phyloP scores from a whole-genome alignment of 2,888 invertebrate species.

The Ptychoptera contaminata region DNA sequence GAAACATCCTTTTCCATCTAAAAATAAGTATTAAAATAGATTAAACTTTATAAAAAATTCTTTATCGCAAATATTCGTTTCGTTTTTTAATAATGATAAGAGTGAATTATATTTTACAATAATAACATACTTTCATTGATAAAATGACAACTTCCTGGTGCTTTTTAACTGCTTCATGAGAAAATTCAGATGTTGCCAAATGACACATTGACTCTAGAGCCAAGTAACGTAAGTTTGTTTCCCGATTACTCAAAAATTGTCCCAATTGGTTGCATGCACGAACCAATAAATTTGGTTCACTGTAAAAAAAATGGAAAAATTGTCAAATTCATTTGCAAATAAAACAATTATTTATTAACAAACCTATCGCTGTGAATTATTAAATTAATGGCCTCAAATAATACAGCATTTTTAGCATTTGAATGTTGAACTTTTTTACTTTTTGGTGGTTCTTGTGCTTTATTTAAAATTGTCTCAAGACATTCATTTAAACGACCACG shows the following conservation, averaged over 20 bases:
- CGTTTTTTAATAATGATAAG: neutral
- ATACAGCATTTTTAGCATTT: slow-evolving; percentile 98
- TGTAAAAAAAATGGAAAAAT: slow-evolving; percentile 17
- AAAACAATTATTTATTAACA: slow-evolving; percentile 28
- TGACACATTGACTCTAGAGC: slow-evolving; percentile 99
- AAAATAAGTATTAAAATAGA: slow-evolving; percentile 9
- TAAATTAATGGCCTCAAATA: slow-evolving; percentile 98
- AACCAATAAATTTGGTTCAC: slow-evolving; percentile 91
- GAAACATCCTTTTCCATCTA: slow-evolving; percentile 96
- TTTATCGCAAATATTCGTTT: neutral
- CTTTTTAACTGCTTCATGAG: slow-evolving; percentile 98
- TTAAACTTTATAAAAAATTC: neutral
- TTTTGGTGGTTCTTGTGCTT: slow-evolving; percentile 98
- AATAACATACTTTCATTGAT: slow-evolving; percentile 70
- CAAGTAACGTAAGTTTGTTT: slow-evolving; percentile 94
- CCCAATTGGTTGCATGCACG: slow-evolving; percentile 98
- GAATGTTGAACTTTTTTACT: slow-evolving; percentile 99
- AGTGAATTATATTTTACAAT: neutral
- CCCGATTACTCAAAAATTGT: slow-evolving; percentile 91
- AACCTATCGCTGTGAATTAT: slow-evolving; percentile 88
- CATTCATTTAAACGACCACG: slow-evolving; percentile 93
- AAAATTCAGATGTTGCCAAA: slow-evolving; percentile 96
- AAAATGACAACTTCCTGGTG: slow-evolving; percentile 98
- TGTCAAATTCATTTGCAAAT: slow-evolving; percentile 7
- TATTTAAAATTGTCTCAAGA: slow-evolving; percentile 93